Evolutionary conservation across 2,797 vertebrate species (phyloP).

Genomic region (Gambusia yucatana): DNA sequence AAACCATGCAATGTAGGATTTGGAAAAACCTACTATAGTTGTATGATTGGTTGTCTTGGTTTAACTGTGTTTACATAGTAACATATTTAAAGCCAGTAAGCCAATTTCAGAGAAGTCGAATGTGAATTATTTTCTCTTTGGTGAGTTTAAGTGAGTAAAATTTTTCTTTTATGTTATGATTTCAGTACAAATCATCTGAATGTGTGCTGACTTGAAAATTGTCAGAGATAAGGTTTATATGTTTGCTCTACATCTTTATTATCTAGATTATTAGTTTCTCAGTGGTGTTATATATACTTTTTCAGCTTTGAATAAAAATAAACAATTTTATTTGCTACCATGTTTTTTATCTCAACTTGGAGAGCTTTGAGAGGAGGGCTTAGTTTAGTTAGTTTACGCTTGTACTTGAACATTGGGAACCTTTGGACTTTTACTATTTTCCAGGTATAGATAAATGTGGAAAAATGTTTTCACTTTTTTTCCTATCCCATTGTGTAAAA

Average conservation of each 20-base stretch:
- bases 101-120: not conserved
- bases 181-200: conserved; percentile 12
- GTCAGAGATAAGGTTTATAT: not conserved
- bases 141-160: not conserved
- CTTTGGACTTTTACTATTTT: not conserved
- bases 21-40: not conserved
- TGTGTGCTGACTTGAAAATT: conserved; percentile 4
- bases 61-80: not conserved
- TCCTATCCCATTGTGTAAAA: not conserved
- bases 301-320: not conserved
- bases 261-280: conserved; percentile 24
- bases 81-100: not conserved
- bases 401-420: not conserved
- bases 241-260: conserved; percentile 28
- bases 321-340: not conserved
- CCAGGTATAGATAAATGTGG: not conserved
- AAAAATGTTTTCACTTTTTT: not conserved
- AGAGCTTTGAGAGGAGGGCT: not conserved
- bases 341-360: not conserved
- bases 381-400: too few relatives aligned
- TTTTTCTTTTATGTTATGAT: conserved; percentile 21
- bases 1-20: not conserved
- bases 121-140: not conserved
- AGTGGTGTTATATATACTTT: conserved; percentile 8
- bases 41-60: not conserved